Evolutionary conservation across 2,888 invertebrate species (phyloP).

Genomic region (Trissonchulus latispiculum): DNA sequence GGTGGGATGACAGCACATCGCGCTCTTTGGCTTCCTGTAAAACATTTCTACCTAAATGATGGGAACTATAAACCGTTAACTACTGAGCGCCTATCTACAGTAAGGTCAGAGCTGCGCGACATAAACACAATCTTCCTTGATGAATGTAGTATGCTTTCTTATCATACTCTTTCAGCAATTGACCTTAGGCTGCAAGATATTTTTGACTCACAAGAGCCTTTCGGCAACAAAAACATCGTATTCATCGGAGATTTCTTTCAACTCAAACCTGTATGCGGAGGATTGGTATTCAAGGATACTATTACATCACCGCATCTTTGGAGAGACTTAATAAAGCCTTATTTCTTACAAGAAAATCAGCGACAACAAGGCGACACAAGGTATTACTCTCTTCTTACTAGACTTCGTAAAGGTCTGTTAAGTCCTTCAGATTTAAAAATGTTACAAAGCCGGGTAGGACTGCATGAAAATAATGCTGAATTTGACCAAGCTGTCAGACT

Average conservation of each 20-base stretch:
- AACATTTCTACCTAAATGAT: background rate
- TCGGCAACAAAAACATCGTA: background rate
- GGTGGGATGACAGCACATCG: background rate
- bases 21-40: background rate
- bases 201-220: background rate
- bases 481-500: background rate
- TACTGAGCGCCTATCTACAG: background rate
- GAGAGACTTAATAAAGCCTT: background rate
- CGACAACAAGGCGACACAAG: background rate
- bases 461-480: background rate
- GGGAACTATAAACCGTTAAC: background rate
- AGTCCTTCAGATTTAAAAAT: background rate
- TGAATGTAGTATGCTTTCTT: constrained; percentile 11
- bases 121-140: background rate
- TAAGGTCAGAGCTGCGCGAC: background rate
- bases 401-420: background rate
- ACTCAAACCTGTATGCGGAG: background rate
- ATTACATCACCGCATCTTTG: background rate
- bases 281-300: background rate
- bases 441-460: background rate
- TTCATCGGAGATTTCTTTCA: constrained; percentile 7
- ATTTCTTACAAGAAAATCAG: background rate
- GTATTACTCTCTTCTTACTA: background rate
- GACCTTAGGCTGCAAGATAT: constrained; percentile 3
- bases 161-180: background rate